These are phyloP conservation scores for Drosophila neocordata DNA, from an alignment of 1,140 invertebrate genomes.

Conservation along the genomic window DNA sequence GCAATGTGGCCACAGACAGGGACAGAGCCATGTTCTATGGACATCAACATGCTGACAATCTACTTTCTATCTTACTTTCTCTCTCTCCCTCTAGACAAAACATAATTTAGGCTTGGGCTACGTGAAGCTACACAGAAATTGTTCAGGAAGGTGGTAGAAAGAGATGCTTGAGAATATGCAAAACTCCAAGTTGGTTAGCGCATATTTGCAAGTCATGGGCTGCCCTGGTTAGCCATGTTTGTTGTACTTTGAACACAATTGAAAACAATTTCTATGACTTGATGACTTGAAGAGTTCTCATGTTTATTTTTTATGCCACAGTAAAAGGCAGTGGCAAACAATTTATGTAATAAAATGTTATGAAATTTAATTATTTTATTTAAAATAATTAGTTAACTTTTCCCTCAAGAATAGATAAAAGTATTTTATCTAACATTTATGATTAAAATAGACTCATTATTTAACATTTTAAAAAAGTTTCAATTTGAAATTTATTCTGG, in stretches of 20 bases:
- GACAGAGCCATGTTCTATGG: slow-evolving; percentile 21
- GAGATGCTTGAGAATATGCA: slow-evolving; percentile 44
- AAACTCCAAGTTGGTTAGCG: slow-evolving; percentile 51
- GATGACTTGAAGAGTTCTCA: not conserved
- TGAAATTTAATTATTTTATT: no score
- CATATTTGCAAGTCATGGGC: slow-evolving; percentile 52
- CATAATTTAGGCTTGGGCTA: slow-evolving; percentile 62
- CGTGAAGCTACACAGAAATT: slow-evolving; percentile 41
- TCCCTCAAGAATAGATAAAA: no score
- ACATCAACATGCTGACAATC: slow-evolving; percentile 1
- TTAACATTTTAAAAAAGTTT: no score
- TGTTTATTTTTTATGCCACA: not conserved
- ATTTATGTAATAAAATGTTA: not conserved
- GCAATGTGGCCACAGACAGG: slow-evolving; percentile 57
- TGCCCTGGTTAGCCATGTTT: slow-evolving; percentile 9
- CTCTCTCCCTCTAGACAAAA: slow-evolving; percentile 18
- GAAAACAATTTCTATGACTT: slow-evolving; percentile 22
- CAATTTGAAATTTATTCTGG: no score
- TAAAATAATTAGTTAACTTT: no score
- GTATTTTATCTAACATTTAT: no score
- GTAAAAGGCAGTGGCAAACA: not conserved
- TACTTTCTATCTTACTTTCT: not conserved
- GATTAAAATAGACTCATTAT: no score
- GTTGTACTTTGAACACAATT: slow-evolving; percentile 1
- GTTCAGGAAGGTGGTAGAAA: slow-evolving; percentile 4